Evolutionary conservation across 92 coral and sea anemone genomes (phyloP).

Genomic region (Epizoanthus stellaris): DNA sequence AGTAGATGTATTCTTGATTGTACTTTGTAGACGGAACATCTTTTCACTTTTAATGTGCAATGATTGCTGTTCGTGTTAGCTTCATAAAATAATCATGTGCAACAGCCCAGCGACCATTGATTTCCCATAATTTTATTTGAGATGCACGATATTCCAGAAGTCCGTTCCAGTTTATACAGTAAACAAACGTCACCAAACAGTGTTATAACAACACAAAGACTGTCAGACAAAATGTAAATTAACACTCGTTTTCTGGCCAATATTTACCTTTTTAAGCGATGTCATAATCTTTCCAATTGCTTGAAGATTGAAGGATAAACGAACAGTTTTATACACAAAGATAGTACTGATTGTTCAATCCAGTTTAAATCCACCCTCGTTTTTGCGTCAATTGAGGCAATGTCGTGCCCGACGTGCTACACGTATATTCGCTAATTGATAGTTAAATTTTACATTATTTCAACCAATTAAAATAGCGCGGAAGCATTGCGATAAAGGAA

Average conservation of each 20-base stretch:
- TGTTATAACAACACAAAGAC: not conserved
- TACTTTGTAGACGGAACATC: too few relatives aligned
- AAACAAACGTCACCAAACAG: constrained; percentile 16
- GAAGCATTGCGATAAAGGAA: not conserved
- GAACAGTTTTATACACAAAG: not conserved
- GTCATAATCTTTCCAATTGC: too few relatives aligned
- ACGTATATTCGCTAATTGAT: constrained; percentile 10
- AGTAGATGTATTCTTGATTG: too few relatives aligned
- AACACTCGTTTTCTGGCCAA: not conserved
- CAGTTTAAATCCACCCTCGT: not conserved
- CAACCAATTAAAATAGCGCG: constrained; percentile 21
- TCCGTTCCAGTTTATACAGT: not conserved
- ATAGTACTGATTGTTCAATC: not conserved
- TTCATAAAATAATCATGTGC: too few relatives aligned
- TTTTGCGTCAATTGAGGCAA: not conserved
- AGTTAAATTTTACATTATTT: not conserved
- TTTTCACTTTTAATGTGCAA: too few relatives aligned
- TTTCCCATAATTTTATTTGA: too few relatives aligned
- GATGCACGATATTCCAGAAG: not conserved
- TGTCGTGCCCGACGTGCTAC: not conserved
- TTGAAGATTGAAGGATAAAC: not conserved
- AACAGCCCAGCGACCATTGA: too few relatives aligned
- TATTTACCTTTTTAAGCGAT: not conserved
- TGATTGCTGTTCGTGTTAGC: too few relatives aligned
- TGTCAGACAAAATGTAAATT: constrained; percentile 10